Conservation (phyloP, 2,797 vertebrate genomes). For the Echeneis naucrates region DNA sequence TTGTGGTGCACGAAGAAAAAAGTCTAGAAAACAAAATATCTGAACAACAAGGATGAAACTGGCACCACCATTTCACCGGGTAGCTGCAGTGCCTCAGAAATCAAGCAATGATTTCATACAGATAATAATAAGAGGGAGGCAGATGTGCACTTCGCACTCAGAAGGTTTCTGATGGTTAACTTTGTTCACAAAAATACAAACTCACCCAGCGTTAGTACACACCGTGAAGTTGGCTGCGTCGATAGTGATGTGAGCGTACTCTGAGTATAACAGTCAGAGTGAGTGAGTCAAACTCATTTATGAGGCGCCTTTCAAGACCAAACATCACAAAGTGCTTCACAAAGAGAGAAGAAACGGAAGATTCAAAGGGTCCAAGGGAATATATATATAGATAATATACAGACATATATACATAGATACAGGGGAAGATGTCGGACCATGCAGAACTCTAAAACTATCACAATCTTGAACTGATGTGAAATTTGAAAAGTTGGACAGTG, state of each 20-base stretch:
- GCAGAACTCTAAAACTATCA: background rate
- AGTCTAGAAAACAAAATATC: background rate
- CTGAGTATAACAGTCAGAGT: background rate
- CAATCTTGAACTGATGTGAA: background rate
- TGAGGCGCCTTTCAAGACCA: background rate
- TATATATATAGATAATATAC: background rate
- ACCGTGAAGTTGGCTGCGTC: background rate
- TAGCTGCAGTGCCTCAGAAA: background rate
- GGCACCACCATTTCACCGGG: background rate
- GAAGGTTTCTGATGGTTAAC: background rate
- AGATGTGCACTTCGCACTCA: background rate
- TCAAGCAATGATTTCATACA: constrained; percentile 1
- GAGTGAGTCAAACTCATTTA: background rate
- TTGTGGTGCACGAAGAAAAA: background rate
- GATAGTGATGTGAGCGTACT: background rate
- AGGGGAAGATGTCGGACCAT: background rate
- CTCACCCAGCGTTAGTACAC: background rate
- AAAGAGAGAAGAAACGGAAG: background rate
- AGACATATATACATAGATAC: background rate
- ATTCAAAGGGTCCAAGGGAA: background rate
- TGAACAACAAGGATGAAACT: constrained; percentile 1
- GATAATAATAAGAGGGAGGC: background rate
- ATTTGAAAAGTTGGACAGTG: background rate
- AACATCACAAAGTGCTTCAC: background rate
- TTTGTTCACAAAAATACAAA: background rate